Percentiles rank a stretch among this genome's conserved stretches.
phyloP scores from a whole-genome alignment of 2,113 vertebrate species.

The Podocnemis expansa region DNA sequence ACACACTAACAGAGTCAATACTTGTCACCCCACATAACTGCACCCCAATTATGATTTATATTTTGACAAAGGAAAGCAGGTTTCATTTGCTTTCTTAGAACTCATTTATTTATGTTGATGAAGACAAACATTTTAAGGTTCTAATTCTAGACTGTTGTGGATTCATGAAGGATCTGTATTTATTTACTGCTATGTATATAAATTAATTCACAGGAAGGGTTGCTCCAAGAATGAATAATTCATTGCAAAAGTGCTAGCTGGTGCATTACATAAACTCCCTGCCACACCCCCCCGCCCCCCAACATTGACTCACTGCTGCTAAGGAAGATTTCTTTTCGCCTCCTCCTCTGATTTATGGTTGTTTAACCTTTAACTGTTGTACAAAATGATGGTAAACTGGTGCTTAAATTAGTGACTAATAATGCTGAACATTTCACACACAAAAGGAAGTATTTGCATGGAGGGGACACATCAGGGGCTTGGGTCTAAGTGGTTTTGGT shows the following conservation, averaged over 20 bases:
- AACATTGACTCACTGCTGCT: not conserved
- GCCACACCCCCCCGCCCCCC: conserved; percentile 9
- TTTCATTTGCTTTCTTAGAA: conserved; percentile 45
- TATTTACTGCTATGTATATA: conserved; percentile 68
- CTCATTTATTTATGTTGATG: not conserved
- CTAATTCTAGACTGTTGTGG: conserved; percentile 62
- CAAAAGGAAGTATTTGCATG: rapidly evolving
- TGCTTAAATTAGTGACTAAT: not conserved
- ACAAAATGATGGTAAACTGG: conserved; percentile 7
- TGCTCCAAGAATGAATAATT: conserved; percentile 73
- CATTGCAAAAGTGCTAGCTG: conserved; percentile 50
- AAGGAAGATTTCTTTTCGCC: conserved; percentile 50
- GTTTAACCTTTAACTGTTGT: conserved; percentile 69
- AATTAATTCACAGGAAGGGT: conserved; percentile 71
- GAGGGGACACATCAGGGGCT: too few species aligned
- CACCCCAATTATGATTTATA: not conserved
- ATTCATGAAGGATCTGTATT: conserved; percentile 67
- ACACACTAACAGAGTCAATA: not conserved
- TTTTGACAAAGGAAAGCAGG: not conserved
- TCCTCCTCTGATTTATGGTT: conserved; percentile 47
- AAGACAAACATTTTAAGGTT: conserved; percentile 67
- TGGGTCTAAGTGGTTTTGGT: not conserved
- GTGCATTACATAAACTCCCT: conserved; percentile 41
- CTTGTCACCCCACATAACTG: not conserved
- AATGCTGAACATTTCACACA: rapidly evolving